Conservation (phyloP, 2,888 invertebrate species). For the Metacarcinus magister region DNA sequence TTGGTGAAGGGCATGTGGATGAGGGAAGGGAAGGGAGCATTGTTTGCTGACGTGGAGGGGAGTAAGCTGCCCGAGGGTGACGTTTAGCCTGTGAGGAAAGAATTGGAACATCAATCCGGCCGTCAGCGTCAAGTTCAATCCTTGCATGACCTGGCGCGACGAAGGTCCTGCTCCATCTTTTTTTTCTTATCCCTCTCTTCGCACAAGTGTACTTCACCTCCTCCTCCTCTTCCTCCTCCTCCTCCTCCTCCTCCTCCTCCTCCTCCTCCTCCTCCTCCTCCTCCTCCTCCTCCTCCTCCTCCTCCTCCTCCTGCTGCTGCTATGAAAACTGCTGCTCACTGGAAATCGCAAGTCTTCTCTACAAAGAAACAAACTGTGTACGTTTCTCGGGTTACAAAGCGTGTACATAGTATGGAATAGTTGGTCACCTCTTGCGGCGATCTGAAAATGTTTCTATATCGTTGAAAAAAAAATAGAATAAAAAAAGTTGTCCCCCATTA, state of each 20-base stretch:
- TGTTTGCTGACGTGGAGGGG: slow-evolving; percentile 11
- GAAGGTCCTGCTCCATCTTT: not conserved
- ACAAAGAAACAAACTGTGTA: not conserved
- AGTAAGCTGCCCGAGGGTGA: slow-evolving; percentile 15
- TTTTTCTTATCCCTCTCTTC: not conserved
- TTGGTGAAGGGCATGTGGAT: not conserved
- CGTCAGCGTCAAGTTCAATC: not conserved
- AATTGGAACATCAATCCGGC: not conserved
- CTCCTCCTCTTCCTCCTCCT: not conserved
- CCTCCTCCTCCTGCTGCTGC: no score
- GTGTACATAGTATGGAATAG: not conserved
- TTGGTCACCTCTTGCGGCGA: no score
- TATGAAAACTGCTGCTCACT: not conserved
- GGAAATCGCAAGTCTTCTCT: not conserved
- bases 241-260: not conserved
- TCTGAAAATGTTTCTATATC: no score
- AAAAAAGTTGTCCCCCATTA: no score
- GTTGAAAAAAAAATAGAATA: no score
- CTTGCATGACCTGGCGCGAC: not conserved
- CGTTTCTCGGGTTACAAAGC: not conserved
- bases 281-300: no score
- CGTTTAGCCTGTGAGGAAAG: slow-evolving; percentile 29
- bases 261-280: not conserved
- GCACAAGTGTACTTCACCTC: slow-evolving; percentile 40
- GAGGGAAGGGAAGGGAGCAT: slow-evolving; percentile 53